Base-by-base conservation (phyloP, 2,888 invertebrate genomes). In the Xylota segnis region DNA sequence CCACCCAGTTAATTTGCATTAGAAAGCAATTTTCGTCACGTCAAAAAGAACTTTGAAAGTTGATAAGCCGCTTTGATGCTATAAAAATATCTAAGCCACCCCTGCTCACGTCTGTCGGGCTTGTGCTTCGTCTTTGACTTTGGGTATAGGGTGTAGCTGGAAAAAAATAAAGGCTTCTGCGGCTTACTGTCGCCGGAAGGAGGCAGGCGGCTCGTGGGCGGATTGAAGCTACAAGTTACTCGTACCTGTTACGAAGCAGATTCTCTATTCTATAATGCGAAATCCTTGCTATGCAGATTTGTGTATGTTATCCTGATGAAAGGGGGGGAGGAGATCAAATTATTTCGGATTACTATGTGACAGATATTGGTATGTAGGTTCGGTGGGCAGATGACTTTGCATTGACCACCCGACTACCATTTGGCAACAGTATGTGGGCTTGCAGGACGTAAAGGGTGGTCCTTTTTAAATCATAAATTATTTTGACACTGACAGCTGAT, bases 21-120 rank as follows among this genome's bases (percentile, higher is more conserved):
- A 86, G 86, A 86, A 86, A 86, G 82, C 86, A 86, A 86, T 86
- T 86, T 86, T 86, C 86, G 82, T 82, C 86, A 86, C 82, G 86
- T 86, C 86, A 86, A 82, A 82, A 86, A 77, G 76, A 86, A 86
- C 86, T 82, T 86, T 82, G 71, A 86, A 76, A 86, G 82, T 82
- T 86, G 86, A 86, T 86, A 86, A 86, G 86, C 82, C 82, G 82
- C 86, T 86, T 86, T 82, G 86, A 82, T 76, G 82, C 59, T 50
- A 82, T 66, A 75, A 66, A 71, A 84, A 70, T 40, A 68, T 74
- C 76, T 61, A 76, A 76, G 29, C 32, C 82, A 16, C 16, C 66
- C 34, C 50, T 56, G 50, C 47, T 68, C 27, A 54, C 54, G 56
- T 79, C 68, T 58, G 52, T 16, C 32, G 50, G 43, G 63, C 37